Conservation (phyloP, 2,888 invertebrate genomes). For the Poecilus cupreus region DNA sequence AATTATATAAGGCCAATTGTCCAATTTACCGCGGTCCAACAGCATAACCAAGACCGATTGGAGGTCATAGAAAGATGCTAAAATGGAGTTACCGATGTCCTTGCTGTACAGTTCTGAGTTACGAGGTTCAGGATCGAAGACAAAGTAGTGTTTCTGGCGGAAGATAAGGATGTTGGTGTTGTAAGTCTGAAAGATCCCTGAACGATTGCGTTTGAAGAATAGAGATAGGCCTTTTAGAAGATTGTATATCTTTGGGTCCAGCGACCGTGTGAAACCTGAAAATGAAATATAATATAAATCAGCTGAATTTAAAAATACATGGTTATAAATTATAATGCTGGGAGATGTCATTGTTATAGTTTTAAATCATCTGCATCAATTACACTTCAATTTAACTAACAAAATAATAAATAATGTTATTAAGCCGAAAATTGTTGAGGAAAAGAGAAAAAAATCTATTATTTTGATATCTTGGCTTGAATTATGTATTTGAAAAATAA, state of each 20-base stretch:
- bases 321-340: not conserved
- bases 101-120: conserved; percentile 75
- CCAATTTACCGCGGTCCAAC: conserved; percentile 73
- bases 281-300: not conserved
- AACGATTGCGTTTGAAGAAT: conserved; percentile 75
- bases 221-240: conserved; percentile 76
- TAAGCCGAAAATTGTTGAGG: too few relatives aligned
- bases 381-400: too few relatives aligned
- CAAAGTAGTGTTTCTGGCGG: conserved; percentile 77
- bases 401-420: too few relatives aligned
- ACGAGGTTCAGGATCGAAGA: conserved; percentile 79
- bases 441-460: too few relatives aligned
- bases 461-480: too few relatives aligned
- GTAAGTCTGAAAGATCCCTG: conserved; percentile 73
- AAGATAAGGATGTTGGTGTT: conserved; percentile 75
- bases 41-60: conserved; percentile 74
- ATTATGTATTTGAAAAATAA: too few relatives aligned
- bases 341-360: too few relatives aligned
- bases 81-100: conserved; percentile 75
- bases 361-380: too few relatives aligned
- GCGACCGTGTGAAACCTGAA: conserved; percentile 69
- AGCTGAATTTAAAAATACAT: too few relatives aligned
- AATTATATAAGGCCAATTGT: conserved; percentile 74
- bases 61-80: conserved; percentile 76
- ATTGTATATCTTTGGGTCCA: conserved; percentile 69